Base-by-base conservation (phyloP, 2,113 vertebrate species). In the Tenebrosternarchus preto region DNA sequence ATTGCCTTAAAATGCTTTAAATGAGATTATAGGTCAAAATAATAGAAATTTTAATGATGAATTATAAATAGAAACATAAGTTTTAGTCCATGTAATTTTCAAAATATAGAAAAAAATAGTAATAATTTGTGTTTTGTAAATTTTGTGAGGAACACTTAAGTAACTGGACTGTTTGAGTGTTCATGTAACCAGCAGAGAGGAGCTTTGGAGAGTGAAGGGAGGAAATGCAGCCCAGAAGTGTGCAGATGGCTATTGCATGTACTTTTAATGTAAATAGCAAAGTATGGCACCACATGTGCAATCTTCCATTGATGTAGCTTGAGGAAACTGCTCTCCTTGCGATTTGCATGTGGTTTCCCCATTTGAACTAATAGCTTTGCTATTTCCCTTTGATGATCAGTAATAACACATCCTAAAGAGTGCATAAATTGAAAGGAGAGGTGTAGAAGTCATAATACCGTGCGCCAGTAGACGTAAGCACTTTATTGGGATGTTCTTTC, bases 351-450 rank as follows among this genome's bases (percentile, higher is more conserved):
- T 78, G 85, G 78, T 83, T 83, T 67, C 63, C 70, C 71, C 81
- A 83, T 89, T 90, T 87, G 86, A 90, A 76, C 88, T 84, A 83
- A 83, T 91, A 90, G 76, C 86, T 84, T 88, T 90, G 88, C 85
- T 87, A 88, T 86, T 89, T 82, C 86, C 86, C 88, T 89, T 87
- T 84, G 81, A 86, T n/a, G 73, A 86, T 88, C 87, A 90, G 91
- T 90, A 91, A 91, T 89, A 82, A 84, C 88, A 89, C 82, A 80
- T 83, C 83, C 89, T 87, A 86, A 89, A 86, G 71, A 81, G 83
- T 50, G 80, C 84, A 86, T 86, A 85, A 88, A 92, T 91, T 91
- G 90, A 91, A 87, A 90, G 90, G 85, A 88, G 85, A 91, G 73
- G 84, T 87, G 83, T 80, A 87, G 80, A 82, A 71, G 82, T 67